Conservation (phyloP, 23 tunicate genomes). For the Phallusia fumigata region DNA sequence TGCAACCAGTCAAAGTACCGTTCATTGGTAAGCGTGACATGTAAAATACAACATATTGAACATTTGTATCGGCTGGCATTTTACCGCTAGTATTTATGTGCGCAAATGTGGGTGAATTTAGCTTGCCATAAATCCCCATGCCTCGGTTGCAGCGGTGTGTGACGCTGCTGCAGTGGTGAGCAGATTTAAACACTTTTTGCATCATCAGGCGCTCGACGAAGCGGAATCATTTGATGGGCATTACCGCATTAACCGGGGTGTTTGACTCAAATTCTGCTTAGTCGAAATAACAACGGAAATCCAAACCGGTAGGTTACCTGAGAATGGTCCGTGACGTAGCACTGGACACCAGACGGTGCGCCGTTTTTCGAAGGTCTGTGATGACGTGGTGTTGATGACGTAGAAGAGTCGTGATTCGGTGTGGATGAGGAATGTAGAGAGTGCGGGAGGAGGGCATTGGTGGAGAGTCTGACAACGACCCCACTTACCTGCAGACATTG, state of each 20-base stretch:
- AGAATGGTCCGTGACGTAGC: not conserved
- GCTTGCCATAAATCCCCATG: not conserved
- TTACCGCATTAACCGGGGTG: not conserved
- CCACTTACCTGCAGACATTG: conserved; percentile 5
- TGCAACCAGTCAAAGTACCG: no score
- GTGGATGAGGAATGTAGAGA: not conserved
- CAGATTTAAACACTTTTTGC: not conserved
- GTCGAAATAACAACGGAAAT: not conserved
- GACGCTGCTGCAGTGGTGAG: not conserved
- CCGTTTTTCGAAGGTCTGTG: not conserved
- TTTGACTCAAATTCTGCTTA: not conserved
- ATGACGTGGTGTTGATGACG: not conserved
- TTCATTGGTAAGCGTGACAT: no score
- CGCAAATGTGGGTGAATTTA: no score
- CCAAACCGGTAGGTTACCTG: not conserved
- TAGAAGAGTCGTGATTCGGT: not conserved
- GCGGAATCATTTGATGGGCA: not conserved
- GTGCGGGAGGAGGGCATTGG: conserved; percentile 4
- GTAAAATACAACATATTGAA: no score
- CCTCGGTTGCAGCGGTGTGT: not conserved
- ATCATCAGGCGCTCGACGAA: not conserved
- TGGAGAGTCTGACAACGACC: not conserved
- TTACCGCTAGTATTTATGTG: no score
- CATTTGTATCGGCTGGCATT: no score
- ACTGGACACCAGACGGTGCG: not conserved